These are phyloP conservation scores for Zapus hudsonius DNA, from an alignment of 2,113 vertebrate genomes.

Conservation along the genomic window DNA sequence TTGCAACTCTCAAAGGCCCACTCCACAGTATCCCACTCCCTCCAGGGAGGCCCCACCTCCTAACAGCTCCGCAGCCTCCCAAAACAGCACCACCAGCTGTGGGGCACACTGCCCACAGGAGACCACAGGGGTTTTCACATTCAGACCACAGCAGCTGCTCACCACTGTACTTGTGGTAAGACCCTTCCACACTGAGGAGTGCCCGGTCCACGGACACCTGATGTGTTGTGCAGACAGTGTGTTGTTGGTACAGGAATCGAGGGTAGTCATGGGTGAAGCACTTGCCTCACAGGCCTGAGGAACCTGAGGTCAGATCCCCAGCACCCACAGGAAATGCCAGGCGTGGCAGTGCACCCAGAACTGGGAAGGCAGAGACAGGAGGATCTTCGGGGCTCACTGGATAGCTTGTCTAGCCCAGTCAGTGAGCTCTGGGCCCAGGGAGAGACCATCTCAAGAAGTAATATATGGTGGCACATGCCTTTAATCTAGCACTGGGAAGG, in stretches of 20 bases:
- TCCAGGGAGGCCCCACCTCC: background rate
- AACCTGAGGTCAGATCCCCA: too few species aligned
- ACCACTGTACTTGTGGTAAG: background rate
- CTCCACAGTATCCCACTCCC: background rate
- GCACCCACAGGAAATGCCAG: too few species aligned
- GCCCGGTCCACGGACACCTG: background rate
- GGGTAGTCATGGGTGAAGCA: too few species aligned
- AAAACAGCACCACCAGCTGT: background rate
- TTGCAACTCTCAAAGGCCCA: background rate
- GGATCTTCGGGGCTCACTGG: too few species aligned
- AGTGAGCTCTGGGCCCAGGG: too few species aligned
- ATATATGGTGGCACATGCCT: too few species aligned
- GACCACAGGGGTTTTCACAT: background rate
- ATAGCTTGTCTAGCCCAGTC: too few species aligned
- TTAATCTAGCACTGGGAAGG: too few species aligned
- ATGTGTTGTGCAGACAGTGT: background rate
- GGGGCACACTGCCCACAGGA: background rate
- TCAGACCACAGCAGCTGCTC: background rate
- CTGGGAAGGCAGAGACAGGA: too few species aligned
- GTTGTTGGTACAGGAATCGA: background rate
- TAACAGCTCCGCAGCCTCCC: background rate
- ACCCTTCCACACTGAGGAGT: background rate
- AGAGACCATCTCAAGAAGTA: too few species aligned
- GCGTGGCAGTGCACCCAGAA: too few species aligned
- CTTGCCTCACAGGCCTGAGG: too few species aligned